phyloP scores from a whole-genome alignment of 2,888 invertebrate genomes.

The Mythimna vitellina region DNA sequence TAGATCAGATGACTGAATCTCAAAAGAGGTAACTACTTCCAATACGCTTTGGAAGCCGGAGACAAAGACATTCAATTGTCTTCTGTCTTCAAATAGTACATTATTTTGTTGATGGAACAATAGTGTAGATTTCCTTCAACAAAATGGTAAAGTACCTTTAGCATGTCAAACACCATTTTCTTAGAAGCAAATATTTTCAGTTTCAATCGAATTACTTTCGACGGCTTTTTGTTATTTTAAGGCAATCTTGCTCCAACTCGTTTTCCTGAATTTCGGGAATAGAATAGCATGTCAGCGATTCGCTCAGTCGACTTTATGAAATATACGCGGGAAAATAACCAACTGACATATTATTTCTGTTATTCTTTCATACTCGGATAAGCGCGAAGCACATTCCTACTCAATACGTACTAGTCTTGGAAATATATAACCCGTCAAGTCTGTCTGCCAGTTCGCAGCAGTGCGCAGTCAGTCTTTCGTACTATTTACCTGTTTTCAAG shows the following conservation, averaged over 20 bases:
- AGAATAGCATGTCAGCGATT: conserved; percentile 17
- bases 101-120: conserved; percentile 53
- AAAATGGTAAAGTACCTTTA: conserved; percentile 10
- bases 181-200: conserved; percentile 1
- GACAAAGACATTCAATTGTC: conserved; percentile 59
- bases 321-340: conserved; percentile 57
- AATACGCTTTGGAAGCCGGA: conserved; percentile 45
- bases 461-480: conserved; percentile 2
- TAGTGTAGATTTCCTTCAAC: conserved; percentile 15
- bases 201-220: background rate
- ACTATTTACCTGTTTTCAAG: background rate
- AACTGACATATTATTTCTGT: conserved; percentile 51
- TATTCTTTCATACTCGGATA: conserved; percentile 50
- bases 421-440: conserved; percentile 16
- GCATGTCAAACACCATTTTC: conserved; percentile 7
- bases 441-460: no score
- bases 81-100: conserved; percentile 39
- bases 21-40: conserved; percentile 52
- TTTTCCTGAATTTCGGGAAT: conserved; percentile 12
- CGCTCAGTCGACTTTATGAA: conserved; percentile 53
- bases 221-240: conserved; percentile 12
- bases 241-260: conserved; percentile 9
- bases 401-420: conserved; percentile 22
- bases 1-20: conserved; percentile 53
- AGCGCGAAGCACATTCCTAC: conserved; percentile 43